Percentiles rank a stretch among this genome's conserved stretches.
phyloP scores from a whole-genome alignment of 2,888 invertebrate genomes.

The Eubasilissa splendida region DNA sequence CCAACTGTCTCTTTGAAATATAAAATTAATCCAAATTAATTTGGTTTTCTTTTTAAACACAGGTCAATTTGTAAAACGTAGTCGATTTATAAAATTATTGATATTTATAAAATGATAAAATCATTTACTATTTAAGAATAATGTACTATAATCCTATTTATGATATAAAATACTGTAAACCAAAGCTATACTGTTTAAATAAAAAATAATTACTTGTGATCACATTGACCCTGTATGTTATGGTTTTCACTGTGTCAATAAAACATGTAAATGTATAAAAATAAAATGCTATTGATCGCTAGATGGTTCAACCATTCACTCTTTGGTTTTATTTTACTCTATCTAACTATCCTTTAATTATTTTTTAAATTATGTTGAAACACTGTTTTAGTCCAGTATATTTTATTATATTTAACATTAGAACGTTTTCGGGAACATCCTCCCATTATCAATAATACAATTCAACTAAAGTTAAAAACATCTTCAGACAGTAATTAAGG shows the following conservation, averaged over 20 bases:
- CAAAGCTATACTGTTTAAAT: neutral
- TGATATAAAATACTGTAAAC: neutral
- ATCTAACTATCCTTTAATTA: no score
- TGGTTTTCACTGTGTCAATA: conserved; percentile 24
- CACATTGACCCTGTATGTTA: neutral
- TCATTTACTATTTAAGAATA: neutral
- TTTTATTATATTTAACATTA: no score
- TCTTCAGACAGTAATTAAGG: no score
- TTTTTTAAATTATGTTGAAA: no score
- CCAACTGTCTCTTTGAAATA: conserved; percentile 11
- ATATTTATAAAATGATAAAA: neutral
- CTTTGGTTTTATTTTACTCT: conserved; percentile 34
- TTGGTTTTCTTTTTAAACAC: neutral
- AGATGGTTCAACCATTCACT: conserved; percentile 55
- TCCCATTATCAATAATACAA: no score
- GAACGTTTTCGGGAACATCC: no score
- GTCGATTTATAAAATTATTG: neutral
- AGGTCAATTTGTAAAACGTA: no score
- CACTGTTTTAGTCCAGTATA: no score
- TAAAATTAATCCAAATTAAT: neutral
- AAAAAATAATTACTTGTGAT: conserved; percentile 28
- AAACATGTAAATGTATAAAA: conserved; percentile 49
- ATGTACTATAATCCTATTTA: neutral
- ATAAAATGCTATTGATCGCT: conserved; percentile 53
- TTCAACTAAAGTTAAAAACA: no score